Evolutionary conservation across 2,888 invertebrate species (phyloP).

Genomic region (Antheraea yamamai): DNA sequence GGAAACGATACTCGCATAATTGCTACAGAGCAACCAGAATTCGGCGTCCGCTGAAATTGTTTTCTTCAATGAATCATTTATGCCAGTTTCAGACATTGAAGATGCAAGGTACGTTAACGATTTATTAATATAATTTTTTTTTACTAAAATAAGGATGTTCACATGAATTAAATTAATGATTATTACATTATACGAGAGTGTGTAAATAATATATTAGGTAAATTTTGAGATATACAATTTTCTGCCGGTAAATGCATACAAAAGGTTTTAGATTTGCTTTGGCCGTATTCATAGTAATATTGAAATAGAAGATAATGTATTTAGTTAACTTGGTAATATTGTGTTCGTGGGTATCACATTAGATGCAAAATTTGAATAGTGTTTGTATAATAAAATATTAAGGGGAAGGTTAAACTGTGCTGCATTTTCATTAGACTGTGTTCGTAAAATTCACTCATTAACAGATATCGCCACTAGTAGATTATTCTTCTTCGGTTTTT

Average conservation of each 20-base stretch:
- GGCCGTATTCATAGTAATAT: too few relatives aligned
- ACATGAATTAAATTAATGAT: neutral
- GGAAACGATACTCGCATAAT: constrained; percentile 12
- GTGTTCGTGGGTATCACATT: too few relatives aligned
- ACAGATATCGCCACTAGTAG: too few relatives aligned
- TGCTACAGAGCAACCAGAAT: constrained; percentile 79
- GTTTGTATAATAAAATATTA: too few relatives aligned
- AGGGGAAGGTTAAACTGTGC: too few relatives aligned
- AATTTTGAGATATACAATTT: neutral
- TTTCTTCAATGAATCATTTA: constrained; percentile 84
- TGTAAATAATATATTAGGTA: neutral
- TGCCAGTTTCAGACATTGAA: constrained; percentile 84
- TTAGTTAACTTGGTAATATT: too few relatives aligned
- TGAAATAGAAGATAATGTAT: too few relatives aligned
- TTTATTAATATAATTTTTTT: neutral
- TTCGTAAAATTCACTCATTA: too few relatives aligned
- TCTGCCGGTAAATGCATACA: neutral
- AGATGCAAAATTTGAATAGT: too few relatives aligned
- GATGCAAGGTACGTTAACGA: constrained; percentile 81
- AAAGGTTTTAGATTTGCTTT: too few relatives aligned
- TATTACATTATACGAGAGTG: neutral
- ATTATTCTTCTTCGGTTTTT: too few relatives aligned
- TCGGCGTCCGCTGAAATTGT: constrained; percentile 79
- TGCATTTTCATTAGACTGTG: too few relatives aligned
- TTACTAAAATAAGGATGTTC: neutral